Percentiles rank a stretch among this genome's conserved stretches.
These are phyloP conservation scores for Neoarius graeffei DNA, from an alignment of 2,113 vertebrate species.

Conservation along the genomic window DNA sequence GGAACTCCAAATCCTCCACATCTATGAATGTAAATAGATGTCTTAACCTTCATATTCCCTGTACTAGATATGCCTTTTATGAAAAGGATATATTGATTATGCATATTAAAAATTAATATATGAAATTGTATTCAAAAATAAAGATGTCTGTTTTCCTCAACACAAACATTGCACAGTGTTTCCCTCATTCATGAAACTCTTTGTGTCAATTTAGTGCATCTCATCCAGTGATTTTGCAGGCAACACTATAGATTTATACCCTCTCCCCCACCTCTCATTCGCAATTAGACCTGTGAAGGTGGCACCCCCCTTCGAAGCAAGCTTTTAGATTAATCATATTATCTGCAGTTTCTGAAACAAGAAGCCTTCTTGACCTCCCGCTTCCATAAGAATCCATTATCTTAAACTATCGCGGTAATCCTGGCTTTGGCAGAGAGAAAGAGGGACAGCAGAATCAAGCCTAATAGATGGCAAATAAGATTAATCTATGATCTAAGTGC, in stretches of 20 bases:
- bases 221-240: slow-evolving; percentile 60
- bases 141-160: neutral
- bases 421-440: slow-evolving; percentile 97
- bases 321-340: slow-evolving; percentile 99
- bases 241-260: slow-evolving; percentile 78
- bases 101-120: slow-evolving; percentile 1
- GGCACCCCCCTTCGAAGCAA: slow-evolving; percentile 85
- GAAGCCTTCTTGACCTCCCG: slow-evolving; percentile 91
- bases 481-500: slow-evolving; percentile 99
- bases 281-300: slow-evolving; percentile 95
- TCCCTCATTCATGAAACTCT: slow-evolving; percentile 58
- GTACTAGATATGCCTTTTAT: neutral
- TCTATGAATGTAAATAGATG: neutral
- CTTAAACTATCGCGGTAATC: slow-evolving; percentile 99
- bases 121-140: neutral
- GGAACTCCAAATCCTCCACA: neutral
- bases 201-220: slow-evolving; percentile 58
- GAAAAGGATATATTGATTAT: slow-evolving; percentile 42
- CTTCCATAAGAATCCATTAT: slow-evolving; percentile 99
- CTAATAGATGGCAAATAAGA: slow-evolving; percentile 99
- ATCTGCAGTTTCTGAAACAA: slow-evolving; percentile 99
- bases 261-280: slow-evolving; percentile 68
- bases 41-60: neutral
- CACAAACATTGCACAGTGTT: slow-evolving; percentile 40
- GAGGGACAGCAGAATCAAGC: slow-evolving; percentile 95